Conservation (phyloP, 2,797 vertebrate genomes). For the Fistularia commersonii region DNA sequence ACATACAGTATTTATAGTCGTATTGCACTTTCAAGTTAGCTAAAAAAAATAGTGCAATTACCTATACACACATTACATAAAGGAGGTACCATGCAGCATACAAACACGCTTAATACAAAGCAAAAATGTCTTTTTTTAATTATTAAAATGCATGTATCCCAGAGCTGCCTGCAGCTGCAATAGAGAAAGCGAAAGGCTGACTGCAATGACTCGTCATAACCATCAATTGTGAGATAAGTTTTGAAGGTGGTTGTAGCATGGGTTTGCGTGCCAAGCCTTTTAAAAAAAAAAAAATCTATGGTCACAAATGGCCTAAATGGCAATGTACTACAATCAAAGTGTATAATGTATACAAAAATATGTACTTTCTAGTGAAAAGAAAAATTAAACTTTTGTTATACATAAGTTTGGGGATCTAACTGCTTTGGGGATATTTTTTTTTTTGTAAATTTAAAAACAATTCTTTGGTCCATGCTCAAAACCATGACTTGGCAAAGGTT, state of each 20-base stretch:
- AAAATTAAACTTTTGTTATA: conserved; percentile 14
- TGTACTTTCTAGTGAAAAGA: conserved; percentile 28
- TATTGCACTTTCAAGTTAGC: conserved; percentile 83
- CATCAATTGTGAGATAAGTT: conserved; percentile 41
- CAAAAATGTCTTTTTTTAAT: conserved; percentile 42
- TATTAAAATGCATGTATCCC: conserved; percentile 50
- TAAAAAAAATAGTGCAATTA: conserved; percentile 81
- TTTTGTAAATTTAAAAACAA: conserved; percentile 48
- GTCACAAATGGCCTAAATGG: conserved; percentile 19
- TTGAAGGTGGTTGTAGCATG: conserved; percentile 36
- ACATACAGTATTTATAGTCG: conserved; percentile 81
- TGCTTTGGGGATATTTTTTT: conserved; percentile 34
- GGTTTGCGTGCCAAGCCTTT: conserved; percentile 28
- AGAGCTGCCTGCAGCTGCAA: conserved; percentile 84
- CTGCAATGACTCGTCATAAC: conserved; percentile 52
- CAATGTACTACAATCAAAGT: neutral
- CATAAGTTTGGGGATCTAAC: conserved; percentile 28
- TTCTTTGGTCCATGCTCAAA: conserved; percentile 68
- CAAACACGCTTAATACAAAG: conserved; percentile 71
- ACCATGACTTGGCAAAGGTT: conserved; percentile 46
- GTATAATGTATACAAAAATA: conserved; percentile 20
- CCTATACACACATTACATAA: conserved; percentile 72
- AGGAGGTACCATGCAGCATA: conserved; percentile 77
- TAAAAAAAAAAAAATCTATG: conserved; percentile 28
- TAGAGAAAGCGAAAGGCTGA: conserved; percentile 59